A percentile compares a stretch with the other conserved stretches of the same genome.
Conservation (phyloP, 2,113 vertebrate genomes). For the Erinaceus europaeus region DNA sequence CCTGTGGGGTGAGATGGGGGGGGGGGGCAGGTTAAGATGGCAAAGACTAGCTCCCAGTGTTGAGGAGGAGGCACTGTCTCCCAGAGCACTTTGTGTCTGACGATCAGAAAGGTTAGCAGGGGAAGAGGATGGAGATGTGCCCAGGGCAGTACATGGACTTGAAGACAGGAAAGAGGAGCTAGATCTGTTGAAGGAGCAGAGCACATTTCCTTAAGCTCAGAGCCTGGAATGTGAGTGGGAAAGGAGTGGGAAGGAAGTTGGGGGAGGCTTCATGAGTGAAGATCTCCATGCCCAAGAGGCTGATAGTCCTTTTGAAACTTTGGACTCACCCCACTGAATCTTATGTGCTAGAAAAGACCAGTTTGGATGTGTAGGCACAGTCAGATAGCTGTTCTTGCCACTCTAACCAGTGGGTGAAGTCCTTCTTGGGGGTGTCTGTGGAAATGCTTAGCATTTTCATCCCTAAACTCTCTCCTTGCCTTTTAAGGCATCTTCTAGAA, state of each 20-base stretch:
- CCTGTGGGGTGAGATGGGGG: too few species aligned
- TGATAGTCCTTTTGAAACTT: constrained; percentile 91
- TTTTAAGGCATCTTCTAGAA: constrained; percentile 86
- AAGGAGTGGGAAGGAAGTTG: neutral
- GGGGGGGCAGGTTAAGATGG: neutral
- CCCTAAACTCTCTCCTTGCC: constrained; percentile 86
- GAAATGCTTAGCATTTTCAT: constrained; percentile 88
- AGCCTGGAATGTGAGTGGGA: neutral
- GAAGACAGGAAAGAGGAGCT: neutral
- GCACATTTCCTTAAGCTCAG: neutral
- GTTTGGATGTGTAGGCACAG: constrained; percentile 89
- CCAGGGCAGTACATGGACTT: rapidly evolving
- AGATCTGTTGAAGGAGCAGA: neutral
- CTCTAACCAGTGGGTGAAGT: constrained; percentile 84
- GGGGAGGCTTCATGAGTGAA: constrained; percentile 77
- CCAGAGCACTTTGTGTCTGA: neutral
- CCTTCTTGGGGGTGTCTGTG: constrained; percentile 87
- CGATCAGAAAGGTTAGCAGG: neutral
- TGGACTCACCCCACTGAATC: constrained; percentile 89
- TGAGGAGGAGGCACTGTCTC: neutral
- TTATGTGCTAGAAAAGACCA: constrained; percentile 87
- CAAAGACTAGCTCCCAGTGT: too few species aligned
- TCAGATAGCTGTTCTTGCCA: constrained; percentile 88
- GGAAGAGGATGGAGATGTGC: neutral
- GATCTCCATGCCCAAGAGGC: constrained; percentile 91